phyloP scores from a whole-genome alignment of 2,888 invertebrate genomes.

The Apantesis nais region DNA sequence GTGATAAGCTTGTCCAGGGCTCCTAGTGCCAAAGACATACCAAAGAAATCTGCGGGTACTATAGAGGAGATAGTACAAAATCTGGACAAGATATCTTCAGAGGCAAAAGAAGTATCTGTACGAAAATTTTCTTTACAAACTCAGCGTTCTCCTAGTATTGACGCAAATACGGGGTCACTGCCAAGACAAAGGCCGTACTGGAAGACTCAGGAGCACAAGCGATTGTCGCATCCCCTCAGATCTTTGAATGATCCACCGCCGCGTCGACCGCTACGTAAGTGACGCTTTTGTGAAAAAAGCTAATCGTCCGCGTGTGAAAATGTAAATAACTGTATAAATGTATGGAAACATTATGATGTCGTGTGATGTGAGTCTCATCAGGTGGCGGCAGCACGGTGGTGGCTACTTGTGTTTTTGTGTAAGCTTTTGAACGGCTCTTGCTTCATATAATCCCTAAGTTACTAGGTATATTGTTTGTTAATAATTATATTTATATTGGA shows the following conservation, averaged over 20 bases:
- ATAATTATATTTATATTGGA: too few species aligned
- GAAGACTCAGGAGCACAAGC: constrained; percentile 80
- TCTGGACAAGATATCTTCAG: constrained; percentile 59
- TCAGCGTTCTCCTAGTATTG: constrained; percentile 55
- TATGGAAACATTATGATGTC: constrained; percentile 57
- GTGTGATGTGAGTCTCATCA: constrained; percentile 50
- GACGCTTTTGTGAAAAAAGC: constrained; percentile 64
- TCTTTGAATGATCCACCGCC: constrained; percentile 73
- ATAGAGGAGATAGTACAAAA: constrained; percentile 63
- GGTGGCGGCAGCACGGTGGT: constrained; percentile 51
- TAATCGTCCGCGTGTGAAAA: constrained; percentile 64
- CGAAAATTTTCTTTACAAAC: constrained; percentile 72
- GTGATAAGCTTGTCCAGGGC: constrained; percentile 73
- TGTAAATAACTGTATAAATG: constrained; percentile 74
- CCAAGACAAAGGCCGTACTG: constrained; percentile 75
- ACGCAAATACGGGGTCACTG: constrained; percentile 67
- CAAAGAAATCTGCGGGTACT: constrained; percentile 53
- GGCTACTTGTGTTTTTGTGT: constrained; percentile 34
- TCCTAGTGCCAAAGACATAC: constrained; percentile 69
- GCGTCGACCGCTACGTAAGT: constrained; percentile 79
- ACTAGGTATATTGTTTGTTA: too few species aligned
- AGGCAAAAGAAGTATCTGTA: constrained; percentile 48
- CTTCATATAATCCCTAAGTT: not conserved
- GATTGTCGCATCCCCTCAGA: constrained; percentile 76
- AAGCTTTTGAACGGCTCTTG: constrained; percentile 32